Base-by-base conservation (phyloP, 2,797 vertebrate species). In the Oophaga sylvatica region DNA sequence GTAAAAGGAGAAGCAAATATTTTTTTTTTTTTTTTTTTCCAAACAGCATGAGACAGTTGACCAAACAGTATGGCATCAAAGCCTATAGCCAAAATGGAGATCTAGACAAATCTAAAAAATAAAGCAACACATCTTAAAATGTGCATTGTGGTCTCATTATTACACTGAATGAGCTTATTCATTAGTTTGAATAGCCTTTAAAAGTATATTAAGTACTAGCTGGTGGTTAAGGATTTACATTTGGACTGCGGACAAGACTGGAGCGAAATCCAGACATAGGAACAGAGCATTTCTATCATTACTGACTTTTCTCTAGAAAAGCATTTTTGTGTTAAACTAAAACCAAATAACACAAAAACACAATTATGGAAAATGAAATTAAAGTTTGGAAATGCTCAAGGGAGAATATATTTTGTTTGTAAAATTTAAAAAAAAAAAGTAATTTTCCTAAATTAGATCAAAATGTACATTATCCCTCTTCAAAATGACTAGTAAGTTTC, bases 291-390 rank as follows among this genome's bases (percentile, higher is more conserved):
- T 59, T n/a, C 20, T 48, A 53, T 87, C 71, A 78, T 41, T 83
- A 73, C 71, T 45, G 71, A 19, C 71, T 10, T 13, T 75, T 75
- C 79, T 78, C 86, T 78, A 83, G 35, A 73, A 63, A 87, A 84
- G 81, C n/a, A 35, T 56, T 79, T 88, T 70, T 22, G 71, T 62
- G 81, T 59, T 79, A 60, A 63, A 57, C 53, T 81, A 45, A 84
- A 80, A 60, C 81, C 87, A 84, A 41, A 84, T 88, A 80, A 79
- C 31, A 62, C 53, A 80, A 80, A 45, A 11, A 81, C 67, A 88
- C 77, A 88, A 88, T 88, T 88, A 84, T 84, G 41, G 79, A 80
- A 88, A 84, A 80, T 80, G 56, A 71, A 80, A 84, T 88, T 84
- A 56, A 76, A 79, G 48, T 57, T 57, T 87, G 31, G 63, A 48